These are phyloP conservation scores for Aradus depressus DNA, from an alignment of 2,888 invertebrate species.

Conservation along the genomic window DNA sequence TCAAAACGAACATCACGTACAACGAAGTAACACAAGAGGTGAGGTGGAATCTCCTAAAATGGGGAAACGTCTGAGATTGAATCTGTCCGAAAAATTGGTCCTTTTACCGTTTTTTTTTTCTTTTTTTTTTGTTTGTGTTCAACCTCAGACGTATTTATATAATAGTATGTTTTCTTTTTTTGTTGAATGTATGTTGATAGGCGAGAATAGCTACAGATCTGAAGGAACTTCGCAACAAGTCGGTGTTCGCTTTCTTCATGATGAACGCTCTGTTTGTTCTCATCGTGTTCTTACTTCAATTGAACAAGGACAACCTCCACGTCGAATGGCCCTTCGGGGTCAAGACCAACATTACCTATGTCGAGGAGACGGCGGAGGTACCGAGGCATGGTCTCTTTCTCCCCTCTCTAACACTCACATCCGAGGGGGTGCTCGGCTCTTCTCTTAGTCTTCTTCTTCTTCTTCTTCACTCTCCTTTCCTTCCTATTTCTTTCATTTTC, in stretches of 20 bases:
- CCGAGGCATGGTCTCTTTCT: background rate
- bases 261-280: constrained; percentile 98
- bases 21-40: constrained; percentile 85
- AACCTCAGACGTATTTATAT: constrained; percentile 1
- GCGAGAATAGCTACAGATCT: constrained; percentile 81
- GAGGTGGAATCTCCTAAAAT: too few species aligned
- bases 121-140: constrained; percentile 16
- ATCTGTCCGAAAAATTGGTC: too few species aligned
- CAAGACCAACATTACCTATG: constrained; percentile 87
- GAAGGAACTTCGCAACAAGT: constrained; percentile 91
- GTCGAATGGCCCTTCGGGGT: constrained; percentile 94
- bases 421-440: too few species aligned
- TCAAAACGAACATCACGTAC: constrained; percentile 85
- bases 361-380: constrained; percentile 88
- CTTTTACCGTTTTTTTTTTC: constrained; percentile 12
- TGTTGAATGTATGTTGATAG: constrained; percentile 47
- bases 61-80: too few species aligned
- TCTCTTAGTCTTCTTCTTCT: background rate
- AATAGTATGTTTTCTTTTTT: constrained; percentile 11
- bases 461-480: constrained; percentile 6
- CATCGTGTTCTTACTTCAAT: constrained; percentile 96
- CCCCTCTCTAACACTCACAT: constrained; percentile 19
- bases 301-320: constrained; percentile 96
- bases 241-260: constrained; percentile 97
- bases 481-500: constrained; percentile 5